These are phyloP conservation scores for Drosophila macrothrix DNA, from an alignment of 2,888 invertebrate species.

Conservation along the genomic window DNA sequence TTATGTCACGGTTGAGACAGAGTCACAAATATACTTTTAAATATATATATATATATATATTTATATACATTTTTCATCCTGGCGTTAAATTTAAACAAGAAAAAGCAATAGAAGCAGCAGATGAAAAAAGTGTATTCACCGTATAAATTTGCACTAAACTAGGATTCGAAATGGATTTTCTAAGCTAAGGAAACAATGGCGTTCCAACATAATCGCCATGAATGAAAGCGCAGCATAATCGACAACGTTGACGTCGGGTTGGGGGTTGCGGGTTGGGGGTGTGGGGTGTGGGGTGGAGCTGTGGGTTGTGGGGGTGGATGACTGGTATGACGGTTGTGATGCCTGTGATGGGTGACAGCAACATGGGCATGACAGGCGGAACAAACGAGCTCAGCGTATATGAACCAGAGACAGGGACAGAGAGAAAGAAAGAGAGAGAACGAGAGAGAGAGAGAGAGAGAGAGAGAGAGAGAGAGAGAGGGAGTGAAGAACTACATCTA, in stretches of 20 bases:
- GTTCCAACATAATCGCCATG: conserved; percentile 72
- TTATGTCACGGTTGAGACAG: conserved; percentile 57
- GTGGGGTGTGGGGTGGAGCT: no score
- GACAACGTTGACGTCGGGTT: conserved; percentile 31
- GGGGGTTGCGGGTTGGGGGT: conserved; percentile 15
- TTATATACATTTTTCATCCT: conserved; percentile 32
- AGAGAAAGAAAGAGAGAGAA: no score
- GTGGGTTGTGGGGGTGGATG: conserved; percentile 9
- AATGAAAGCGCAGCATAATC: conserved; percentile 79
- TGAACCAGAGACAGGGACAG: conserved; percentile 30
- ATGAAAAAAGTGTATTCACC: conserved; percentile 46
- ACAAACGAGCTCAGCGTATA: conserved; percentile 71
- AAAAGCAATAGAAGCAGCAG: conserved; percentile 26
- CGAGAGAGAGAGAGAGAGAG: background rate
- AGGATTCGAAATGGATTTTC: conserved; percentile 78
- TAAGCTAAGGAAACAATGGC: conserved; percentile 74
- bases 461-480: no score
- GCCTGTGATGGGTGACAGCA: conserved; percentile 65
- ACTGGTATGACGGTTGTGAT: conserved; percentile 32
- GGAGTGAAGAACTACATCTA: conserved; percentile 9
- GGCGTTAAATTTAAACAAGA: conserved; percentile 73
- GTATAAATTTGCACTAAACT: conserved; percentile 82
- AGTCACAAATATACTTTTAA: conserved; percentile 17
- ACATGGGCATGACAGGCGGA: conserved; percentile 71
- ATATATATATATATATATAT: conserved; percentile 11